Conservation (phyloP, 2,113 vertebrate genomes). For the Thalassarche chlororhynchos region DNA sequence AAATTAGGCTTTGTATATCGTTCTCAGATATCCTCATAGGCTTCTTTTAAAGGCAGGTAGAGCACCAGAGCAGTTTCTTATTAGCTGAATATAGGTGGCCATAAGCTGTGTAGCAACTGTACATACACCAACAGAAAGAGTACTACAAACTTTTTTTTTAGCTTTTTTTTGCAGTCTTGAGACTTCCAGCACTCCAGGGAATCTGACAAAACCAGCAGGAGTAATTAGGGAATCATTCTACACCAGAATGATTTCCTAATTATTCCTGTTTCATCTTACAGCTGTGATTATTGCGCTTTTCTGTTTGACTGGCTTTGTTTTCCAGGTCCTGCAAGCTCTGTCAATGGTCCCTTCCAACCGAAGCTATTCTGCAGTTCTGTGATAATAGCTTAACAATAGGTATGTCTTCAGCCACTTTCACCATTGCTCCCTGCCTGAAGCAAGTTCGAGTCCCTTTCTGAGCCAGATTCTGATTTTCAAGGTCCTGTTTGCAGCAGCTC, state of each 20-base stretch:
- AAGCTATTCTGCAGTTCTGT: background rate
- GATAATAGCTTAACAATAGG: background rate
- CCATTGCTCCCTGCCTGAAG: background rate
- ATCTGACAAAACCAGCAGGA: background rate
- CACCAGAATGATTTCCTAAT: background rate
- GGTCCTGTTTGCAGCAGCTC: background rate
- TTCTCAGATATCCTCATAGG: background rate
- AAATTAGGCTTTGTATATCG: background rate
- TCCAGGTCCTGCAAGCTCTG: background rate
- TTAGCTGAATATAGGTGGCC: background rate
- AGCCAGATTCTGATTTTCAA: background rate
- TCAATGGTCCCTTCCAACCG: background rate
- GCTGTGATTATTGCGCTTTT: background rate
- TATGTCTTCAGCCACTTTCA: background rate
- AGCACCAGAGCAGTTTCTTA: background rate
- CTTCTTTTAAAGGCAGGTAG: background rate
- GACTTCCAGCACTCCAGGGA: background rate
- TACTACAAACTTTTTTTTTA: background rate
- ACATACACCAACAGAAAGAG: background rate
- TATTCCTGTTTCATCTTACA: background rate
- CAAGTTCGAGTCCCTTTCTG: background rate
- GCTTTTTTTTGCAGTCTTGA: background rate
- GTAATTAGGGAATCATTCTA: background rate
- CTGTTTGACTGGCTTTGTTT: background rate
- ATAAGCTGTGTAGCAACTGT: background rate